These are phyloP conservation scores for Pollenia labialis DNA, from an alignment of 2,888 invertebrate species.

Conservation along the genomic window DNA sequence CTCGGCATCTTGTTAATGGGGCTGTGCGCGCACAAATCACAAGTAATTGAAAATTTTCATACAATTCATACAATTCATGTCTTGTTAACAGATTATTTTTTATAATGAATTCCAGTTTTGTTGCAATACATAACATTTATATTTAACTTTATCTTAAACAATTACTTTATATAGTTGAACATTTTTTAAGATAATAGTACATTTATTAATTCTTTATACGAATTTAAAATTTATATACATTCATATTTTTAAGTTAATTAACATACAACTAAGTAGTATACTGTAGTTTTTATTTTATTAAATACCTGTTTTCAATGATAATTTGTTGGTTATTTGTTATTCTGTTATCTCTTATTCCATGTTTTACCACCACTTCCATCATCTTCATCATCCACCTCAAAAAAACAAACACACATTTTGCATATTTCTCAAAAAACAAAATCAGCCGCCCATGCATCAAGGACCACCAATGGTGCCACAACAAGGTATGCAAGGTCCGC, in stretches of 20 bases:
- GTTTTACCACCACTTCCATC: constrained; percentile 61
- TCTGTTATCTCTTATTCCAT: constrained; percentile 71
- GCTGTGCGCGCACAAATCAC: too few relatives aligned
- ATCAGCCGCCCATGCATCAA: constrained; percentile 85
- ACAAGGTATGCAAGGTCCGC: constrained; percentile 86
- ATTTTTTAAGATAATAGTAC: too few relatives aligned
- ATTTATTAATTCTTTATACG: neutral
- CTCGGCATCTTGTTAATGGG: too few relatives aligned
- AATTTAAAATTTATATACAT: neutral
- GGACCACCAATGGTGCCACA: constrained; percentile 85
- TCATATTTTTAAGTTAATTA: neutral
- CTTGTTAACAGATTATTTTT: too few relatives aligned
- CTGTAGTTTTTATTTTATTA: constrained; percentile 22
- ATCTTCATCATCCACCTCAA: constrained; percentile 65
- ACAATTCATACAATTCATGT: too few relatives aligned
- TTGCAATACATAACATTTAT: too few relatives aligned
- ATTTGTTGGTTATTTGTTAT: constrained; percentile 62
- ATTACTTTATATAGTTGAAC: too few relatives aligned
- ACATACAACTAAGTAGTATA: neutral
- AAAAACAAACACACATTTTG: constrained; percentile 65
- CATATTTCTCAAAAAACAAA: constrained; percentile 41
- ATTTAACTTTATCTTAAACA: too few relatives aligned
- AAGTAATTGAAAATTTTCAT: too few relatives aligned
- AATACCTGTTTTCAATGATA: constrained; percentile 25
- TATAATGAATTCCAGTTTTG: too few relatives aligned